These are phyloP conservation scores for Enteromius viviparus DNA, from an alignment of 2,797 vertebrate genomes.

Conservation along the genomic window DNA sequence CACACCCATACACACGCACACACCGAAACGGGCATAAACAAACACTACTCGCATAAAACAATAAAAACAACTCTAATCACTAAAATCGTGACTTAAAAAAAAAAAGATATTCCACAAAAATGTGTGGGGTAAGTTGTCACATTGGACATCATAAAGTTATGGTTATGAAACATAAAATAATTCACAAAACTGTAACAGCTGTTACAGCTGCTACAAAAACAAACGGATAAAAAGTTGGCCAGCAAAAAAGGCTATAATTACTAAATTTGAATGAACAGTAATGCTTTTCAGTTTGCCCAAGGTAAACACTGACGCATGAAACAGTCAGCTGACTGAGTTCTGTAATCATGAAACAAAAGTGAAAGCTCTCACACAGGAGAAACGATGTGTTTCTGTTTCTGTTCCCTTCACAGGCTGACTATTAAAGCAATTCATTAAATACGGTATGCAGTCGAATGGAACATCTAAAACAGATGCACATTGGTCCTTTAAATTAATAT, in stretches of 20 bases:
- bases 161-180: neutral
- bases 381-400: neutral
- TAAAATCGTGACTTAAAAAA: neutral
- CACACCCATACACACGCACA: conserved; percentile 13
- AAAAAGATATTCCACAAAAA: neutral
- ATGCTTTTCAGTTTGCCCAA: neutral
- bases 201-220: neutral
- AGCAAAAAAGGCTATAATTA: neutral
- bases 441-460: neutral
- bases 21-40: neutral
- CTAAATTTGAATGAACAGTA: neutral
- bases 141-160: neutral
- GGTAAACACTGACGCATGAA: neutral
- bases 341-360: conserved; percentile 20
- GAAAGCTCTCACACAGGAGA: neutral
- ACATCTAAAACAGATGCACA: neutral
- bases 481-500: neutral
- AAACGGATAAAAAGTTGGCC: neutral
- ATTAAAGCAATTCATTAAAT: neutral
- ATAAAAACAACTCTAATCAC: neutral
- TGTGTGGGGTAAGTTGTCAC: neutral
- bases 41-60: neutral
- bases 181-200: neutral
- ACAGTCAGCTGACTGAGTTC: conserved; percentile 30
- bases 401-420: neutral